Evolutionary conservation across 92 coral and sea anemone species (phyloP), one percentile per base, ranked within the genome.

Genomic region (Zoanthus sociatus): DNA sequence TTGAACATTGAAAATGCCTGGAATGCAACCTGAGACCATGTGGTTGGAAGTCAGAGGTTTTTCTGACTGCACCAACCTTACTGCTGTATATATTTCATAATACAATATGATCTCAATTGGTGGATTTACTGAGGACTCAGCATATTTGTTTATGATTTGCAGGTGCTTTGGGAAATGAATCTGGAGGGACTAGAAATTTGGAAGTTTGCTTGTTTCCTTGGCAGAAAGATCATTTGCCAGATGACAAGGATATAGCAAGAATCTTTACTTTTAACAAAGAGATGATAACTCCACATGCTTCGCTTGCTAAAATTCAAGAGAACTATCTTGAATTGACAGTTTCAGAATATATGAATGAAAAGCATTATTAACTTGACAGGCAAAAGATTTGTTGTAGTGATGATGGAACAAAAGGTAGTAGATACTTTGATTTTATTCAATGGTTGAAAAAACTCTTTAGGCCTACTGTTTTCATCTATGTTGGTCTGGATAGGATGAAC

Each of bases 121-220:
- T 50, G 12, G 12, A 50, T 7, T 50, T 50, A 50, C 1, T 50
- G 4, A 50, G 7, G 4, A 50, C 55, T 58, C 9, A 15, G 6
- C 31, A 2, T 15, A 1, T 3, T 63, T 18, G 5, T 63, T 63
- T n/a, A 17, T 20, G 42, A 37, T 37, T 2, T 37, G 42, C n/a
- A 77, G 82, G 9, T 30, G 66, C 64, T 13, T 20, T 53, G 17
- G 82, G 9, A 54, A 54, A 77, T 13, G 82, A 77, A 54, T 54
- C 82, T 4, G 82, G 68, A 10, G 82, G 82, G 4, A 77, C 68
- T 21, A 30, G 8, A 26, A 77, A 77, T 7, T 31, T 77, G 15
- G 82, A 77, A 50, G 82, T 77, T 30, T 77, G 82, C 82, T 54
- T 77, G 47, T 77, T 77, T 77, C 82, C 82, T 26, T 77, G 82